Evolutionary conservation across 2,797 vertebrate genomes (phyloP), one percentile per base, ranked within the genome.

Genomic region (Phataginus tetradactyla): DNA sequence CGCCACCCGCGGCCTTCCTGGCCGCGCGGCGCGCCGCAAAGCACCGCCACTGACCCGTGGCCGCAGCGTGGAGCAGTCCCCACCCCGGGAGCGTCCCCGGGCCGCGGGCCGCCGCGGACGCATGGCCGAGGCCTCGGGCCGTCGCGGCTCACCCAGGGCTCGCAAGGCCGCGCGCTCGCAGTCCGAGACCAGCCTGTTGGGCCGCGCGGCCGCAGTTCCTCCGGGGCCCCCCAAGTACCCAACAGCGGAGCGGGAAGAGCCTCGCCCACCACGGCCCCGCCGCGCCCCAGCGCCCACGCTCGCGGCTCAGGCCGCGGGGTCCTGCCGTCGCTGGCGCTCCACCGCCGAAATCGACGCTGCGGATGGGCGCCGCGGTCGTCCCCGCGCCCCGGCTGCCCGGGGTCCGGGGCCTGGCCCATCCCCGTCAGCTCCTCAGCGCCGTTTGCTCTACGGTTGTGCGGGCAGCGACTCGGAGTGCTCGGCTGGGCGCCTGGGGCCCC

Each of bases 301-400:
- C 2, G 95, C 97, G 8, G 97, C 96, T 4, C 59, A 94, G 21
- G 96, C 96, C 18, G 79, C 94, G 0, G 93, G 96, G 0, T 90
- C 97, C 64, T 99, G 98, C 93, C 98, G 99, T 2, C 98, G 98
- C 75, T 99, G 99, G 99, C 98, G 99, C 84, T 99, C 99, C 23
- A 99, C 99, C 0, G 98, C 99, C 5, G 99, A 99, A 97, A 99
- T 99, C 37, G 99, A 99, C 93, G 99, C 99, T 10, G 99, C 99
- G 0, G 99, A 99, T 15, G 98, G 72, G 97, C 97, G 80, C 92
- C 94, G 79, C 2, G 93, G 8, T 34, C 94, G 72, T 0, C 83
- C 98, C 97, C 72, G 98, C 97, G 59, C 97, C 53, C 92, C 29
- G 80, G 32, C 96, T 2, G 96, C 68, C 51, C 98, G 88, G 0